A percentile compares a stretch with the other conserved stretches of the same genome.
phyloP scores from a whole-genome alignment of 2,113 vertebrate species.

The Alces alces region DNA sequence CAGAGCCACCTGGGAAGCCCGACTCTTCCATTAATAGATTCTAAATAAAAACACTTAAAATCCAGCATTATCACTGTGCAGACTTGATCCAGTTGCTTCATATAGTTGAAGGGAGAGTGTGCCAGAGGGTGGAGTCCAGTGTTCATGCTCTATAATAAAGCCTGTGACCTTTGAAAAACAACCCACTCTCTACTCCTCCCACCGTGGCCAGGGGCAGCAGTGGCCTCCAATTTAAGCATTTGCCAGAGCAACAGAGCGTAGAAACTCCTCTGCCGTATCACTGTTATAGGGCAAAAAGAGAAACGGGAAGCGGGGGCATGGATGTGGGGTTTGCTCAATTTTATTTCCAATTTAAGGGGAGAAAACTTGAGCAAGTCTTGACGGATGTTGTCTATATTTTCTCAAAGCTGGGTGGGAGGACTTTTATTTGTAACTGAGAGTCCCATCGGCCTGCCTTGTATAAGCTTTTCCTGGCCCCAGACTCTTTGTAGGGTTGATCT shows the following conservation, averaged over 20 bases:
- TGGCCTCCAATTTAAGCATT: not conserved
- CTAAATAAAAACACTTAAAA: not conserved
- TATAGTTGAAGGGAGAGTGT: not conserved
- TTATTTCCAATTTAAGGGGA: not conserved
- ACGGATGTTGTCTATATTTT: not conserved
- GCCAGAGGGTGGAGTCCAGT: not conserved
- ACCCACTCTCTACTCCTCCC: not conserved
- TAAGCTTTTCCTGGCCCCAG: not conserved
- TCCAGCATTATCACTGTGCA: not conserved
- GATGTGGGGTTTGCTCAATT: not conserved
- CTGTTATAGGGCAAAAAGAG: not conserved
- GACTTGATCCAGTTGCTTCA: not conserved
- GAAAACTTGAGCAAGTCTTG: not conserved
- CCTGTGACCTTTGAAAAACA: not conserved
- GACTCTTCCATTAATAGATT: not conserved
- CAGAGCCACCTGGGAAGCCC: not conserved
- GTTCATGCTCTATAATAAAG: not conserved
- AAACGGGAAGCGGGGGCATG: not conserved
- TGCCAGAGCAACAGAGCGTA: not conserved
- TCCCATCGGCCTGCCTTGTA: not conserved
- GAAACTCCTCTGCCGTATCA: not conserved
- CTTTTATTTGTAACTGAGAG: not conserved
- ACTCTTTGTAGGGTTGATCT: not conserved
- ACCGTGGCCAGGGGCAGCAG: not conserved
- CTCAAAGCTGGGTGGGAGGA: not conserved